Base-by-base conservation (phyloP, 35 echinoderm and acorn worm genomes). In the Chiridota heheva region DNA sequence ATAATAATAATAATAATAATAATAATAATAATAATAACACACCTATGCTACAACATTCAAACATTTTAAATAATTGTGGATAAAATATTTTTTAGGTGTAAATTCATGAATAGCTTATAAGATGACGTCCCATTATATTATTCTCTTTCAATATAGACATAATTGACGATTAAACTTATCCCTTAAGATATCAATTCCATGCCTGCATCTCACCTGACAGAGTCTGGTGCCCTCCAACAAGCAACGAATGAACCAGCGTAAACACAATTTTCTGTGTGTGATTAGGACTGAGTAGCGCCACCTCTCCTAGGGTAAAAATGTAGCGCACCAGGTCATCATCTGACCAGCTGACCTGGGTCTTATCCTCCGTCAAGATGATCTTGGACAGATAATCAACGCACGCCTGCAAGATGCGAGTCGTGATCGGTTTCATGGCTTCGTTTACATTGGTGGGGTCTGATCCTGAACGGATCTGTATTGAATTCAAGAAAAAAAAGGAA, bases 161-260 rank as follows among this genome's bases (percentile, higher is more conserved):
- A n/a, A n/a, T n/a, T n/a, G n/a, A n/a, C n/a, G n/a, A n/a, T n/a
- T n/a, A n/a, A n/a, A n/a, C n/a, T n/a, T n/a, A n/a, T n/a, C n/a
- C n/a, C n/a, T n/a, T n/a, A n/a, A n/a, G n/a, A n/a, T n/a, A n/a
- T n/a, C n/a, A n/a, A n/a, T n/a, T n/a, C n/a, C n/a, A n/a, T n/a
- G n/a, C n/a, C n/a, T n/a, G n/a, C n/a, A n/a, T n/a, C n/a, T n/a
- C n/a, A n/a, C n/a, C n/a, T 47, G 70, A 71, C 2, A 67, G 51
- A 36, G 82, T 41, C 2, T 55, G 42, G 32, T 70, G 60, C 20
- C 87, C 79, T 18, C 93, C 93, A 25, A 84, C 93, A 17, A 96
- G 67, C 12, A 96, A 63, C n/a, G 93, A 96, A 62, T 90, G 87
- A 2, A 96, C 93, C 53, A 96, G 51, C 33, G 76, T 87, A 18